A percentile compares a stretch with the other conserved stretches of the same genome.
These are phyloP conservation scores for Monomorium pharaonis DNA, from an alignment of 1,140 invertebrate genomes.

Conservation along the genomic window DNA sequence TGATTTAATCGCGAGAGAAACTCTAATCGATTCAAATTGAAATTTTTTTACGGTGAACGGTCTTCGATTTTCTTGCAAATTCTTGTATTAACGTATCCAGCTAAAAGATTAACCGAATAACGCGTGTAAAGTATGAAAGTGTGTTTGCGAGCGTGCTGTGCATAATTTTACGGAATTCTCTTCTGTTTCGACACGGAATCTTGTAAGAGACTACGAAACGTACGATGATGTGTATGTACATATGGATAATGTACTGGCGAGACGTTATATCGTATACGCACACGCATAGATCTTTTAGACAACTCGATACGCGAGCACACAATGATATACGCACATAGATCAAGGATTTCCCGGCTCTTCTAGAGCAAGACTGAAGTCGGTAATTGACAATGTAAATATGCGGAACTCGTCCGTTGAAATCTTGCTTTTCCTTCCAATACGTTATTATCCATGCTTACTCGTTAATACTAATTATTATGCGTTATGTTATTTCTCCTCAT, in stretches of 20 bases:
- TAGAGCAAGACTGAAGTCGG: neutral
- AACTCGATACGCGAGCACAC: constrained; percentile 3
- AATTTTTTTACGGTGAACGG: neutral
- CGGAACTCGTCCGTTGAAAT: neutral
- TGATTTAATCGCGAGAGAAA: neutral
- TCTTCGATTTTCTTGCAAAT: neutral
- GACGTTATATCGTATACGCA: constrained; percentile 12
- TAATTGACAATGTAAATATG: constrained; percentile 17
- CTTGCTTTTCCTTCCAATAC: neutral
- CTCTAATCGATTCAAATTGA: neutral
- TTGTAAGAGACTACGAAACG: neutral
- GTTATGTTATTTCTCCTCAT: neutral
- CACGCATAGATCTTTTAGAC: neutral
- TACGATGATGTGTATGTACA: neutral
- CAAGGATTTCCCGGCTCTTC: constrained; percentile 9
- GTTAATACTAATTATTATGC: constrained; percentile 12
- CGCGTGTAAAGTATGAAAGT: neutral
- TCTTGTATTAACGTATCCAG: neutral
- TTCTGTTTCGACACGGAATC: neutral
- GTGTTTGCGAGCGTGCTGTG: neutral
- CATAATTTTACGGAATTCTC: neutral
- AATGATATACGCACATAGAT: constrained; percentile 43
- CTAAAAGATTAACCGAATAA: neutral
- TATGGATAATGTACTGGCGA: neutral
- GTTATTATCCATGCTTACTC: neutral